Evolutionary conservation across 2,113 vertebrate species (phyloP), one percentile per base, ranked within the genome.

Genomic region (Ceyx margarethae): DNA sequence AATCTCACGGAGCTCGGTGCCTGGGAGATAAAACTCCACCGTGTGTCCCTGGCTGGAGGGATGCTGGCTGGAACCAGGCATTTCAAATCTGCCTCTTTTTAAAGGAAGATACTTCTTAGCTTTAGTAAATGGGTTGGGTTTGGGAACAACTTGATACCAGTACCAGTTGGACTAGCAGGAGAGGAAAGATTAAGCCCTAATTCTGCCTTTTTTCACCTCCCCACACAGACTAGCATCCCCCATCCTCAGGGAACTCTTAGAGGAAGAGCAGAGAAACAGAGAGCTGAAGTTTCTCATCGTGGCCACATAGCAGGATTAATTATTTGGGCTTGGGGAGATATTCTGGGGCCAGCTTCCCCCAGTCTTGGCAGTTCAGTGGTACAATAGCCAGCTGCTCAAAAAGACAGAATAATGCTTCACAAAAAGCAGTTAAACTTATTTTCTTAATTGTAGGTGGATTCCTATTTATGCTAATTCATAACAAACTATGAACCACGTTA

Each of bases 361-460:
- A 4, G 19, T 3, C 61, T 48, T 56, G 11, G 22, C 25, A n/a
- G 62, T 45, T 75, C 42, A 83, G 72, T 87, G 35, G 61, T 25
- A 69, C 0, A 0, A 62, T 18, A 84, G 60, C 67, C 66, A 67
- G 60, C 85, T 46, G 28, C 12, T 53, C 71, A 46, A 48, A 88
- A 29, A 53, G 43, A 67, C 56, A 87, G 25, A 85, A 71, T 29
- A 83, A 85, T 33, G 69, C 72, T 72, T 73, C 33, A 9, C 29
- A 69, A 93, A 87, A 90, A 28, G 15, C 66, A 67, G 20, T 75
- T 87, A 65, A 57, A 93, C 42, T 72, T 82, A 80, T 85, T 85
- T 84, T 60, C 92, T 81, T 86, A 96, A 94, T 35, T 88, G 73
- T 25, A 58, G 50, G 45, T 60, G 67, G 81, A 81, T 89, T 71